phyloP scores from a whole-genome alignment of 2,888 invertebrate genomes.

The Agapostemon virescens region DNA sequence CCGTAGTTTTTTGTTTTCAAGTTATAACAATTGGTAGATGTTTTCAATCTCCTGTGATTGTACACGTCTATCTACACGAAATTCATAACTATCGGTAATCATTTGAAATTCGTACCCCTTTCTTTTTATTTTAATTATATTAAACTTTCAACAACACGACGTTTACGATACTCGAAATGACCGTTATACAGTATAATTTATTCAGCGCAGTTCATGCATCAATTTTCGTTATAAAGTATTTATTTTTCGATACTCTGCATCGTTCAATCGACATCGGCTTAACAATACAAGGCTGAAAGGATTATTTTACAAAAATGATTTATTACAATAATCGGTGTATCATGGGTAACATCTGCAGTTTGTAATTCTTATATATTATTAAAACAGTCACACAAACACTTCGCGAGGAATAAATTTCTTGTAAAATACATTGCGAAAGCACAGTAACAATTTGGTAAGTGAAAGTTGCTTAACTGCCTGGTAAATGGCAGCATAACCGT shows the following conservation, averaged over 20 bases:
- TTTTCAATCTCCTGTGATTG: not conserved
- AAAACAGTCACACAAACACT: not conserved
- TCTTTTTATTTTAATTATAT: not conserved
- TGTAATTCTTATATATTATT: not conserved
- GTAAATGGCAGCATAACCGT: not conserved
- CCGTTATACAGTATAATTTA: not conserved
- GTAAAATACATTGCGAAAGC: not conserved
- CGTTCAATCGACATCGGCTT: not conserved
- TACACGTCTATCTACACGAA: not conserved
- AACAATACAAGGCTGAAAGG: not conserved
- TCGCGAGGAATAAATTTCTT: not conserved
- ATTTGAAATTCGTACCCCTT: not conserved
- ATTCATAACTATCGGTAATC: not conserved
- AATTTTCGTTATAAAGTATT: not conserved
- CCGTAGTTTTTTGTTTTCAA: not conserved
- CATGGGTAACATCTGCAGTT: not conserved
- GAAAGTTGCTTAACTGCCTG: constrained; percentile 24
- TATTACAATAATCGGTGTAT: not conserved
- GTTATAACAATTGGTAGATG: not conserved
- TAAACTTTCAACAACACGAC: not conserved
- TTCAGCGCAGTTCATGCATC: not conserved
- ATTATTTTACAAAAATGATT: not conserved
- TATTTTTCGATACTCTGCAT: not conserved
- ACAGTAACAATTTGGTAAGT: not conserved
- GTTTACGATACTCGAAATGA: not conserved